These are phyloP conservation scores for Hormiphora californensis DNA, from an alignment of 37 sponge, comb jelly and placozoan species.

Conservation along the genomic window DNA sequence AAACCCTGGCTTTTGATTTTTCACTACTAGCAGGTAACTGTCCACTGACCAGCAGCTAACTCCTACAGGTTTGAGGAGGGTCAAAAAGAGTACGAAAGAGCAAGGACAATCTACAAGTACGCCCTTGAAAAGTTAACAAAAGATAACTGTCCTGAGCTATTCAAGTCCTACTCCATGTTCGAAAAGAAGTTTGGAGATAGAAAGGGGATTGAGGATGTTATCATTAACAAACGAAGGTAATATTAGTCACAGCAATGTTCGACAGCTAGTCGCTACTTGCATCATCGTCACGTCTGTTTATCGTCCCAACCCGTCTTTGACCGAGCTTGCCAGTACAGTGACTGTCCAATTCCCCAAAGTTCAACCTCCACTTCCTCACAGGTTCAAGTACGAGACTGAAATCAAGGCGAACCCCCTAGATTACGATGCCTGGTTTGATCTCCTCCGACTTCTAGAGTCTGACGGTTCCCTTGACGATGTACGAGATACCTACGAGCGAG, in stretches of 20 bases:
- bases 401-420: slow-evolving; percentile 86
- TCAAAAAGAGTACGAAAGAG: slow-evolving; percentile 72
- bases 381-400: slow-evolving; percentile 59
- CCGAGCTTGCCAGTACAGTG: no score
- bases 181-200: slow-evolving; percentile 94
- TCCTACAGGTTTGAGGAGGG: slow-evolving; percentile 76
- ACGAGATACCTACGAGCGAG: slow-evolving; percentile 92
- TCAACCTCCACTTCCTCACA: no score
- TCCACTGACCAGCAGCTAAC: no score
- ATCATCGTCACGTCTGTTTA: no score
- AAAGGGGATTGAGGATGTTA: slow-evolving; percentile 86
- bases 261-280: no score
- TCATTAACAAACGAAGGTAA: slow-evolving; percentile 82
- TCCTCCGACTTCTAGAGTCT: slow-evolving; percentile 82
- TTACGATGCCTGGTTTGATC: slow-evolving; percentile 99
- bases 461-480: slow-evolving; percentile 66
- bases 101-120: slow-evolving; percentile 86
- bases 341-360: no score
- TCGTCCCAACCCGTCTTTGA: no score
- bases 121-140: slow-evolving; percentile 88
- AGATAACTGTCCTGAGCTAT: slow-evolving; percentile 72
- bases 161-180: slow-evolving; percentile 86
- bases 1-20: no score
- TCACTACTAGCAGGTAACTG: no score
- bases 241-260: slow-evolving; percentile 74